Evolutionary conservation across 2,113 vertebrate species (phyloP).

Genomic region (Dicrurus megarhynchus): DNA sequence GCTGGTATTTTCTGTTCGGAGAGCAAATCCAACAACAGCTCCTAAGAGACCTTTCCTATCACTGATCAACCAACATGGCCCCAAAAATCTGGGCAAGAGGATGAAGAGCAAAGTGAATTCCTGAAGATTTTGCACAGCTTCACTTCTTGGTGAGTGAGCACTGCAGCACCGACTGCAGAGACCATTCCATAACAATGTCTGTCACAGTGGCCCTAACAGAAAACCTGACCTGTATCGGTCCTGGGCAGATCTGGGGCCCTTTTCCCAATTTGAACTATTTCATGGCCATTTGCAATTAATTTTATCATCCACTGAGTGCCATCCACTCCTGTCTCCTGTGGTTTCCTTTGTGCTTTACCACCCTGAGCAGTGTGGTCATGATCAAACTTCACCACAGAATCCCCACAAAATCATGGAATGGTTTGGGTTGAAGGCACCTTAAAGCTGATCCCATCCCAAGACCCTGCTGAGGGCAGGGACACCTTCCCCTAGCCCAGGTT

Average conservation of each 20-base stretch:
- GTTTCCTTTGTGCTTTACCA: not conserved
- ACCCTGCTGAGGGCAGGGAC: not conserved
- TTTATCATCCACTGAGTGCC: not conserved
- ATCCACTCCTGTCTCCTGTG: not conserved
- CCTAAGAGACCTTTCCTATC: not conserved
- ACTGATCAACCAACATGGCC: not conserved
- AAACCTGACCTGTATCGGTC: accelerated
- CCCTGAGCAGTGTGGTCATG: not conserved
- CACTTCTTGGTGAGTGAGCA: not conserved
- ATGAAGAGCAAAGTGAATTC: not conserved
- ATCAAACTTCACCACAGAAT: not conserved
- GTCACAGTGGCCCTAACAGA: not conserved
- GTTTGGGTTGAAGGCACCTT: not conserved
- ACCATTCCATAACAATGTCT: not conserved
- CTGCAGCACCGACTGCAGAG: not conserved
- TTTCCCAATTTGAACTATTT: not conserved
- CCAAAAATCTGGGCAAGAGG: not conserved
- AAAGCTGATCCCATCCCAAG: not conserved
- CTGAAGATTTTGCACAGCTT: not conserved
- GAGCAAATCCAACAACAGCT: not conserved
- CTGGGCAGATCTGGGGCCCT: not conserved
- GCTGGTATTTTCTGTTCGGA: not conserved
- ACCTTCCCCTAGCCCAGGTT: not conserved
- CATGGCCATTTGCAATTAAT: not conserved
- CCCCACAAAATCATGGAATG: not conserved